Percentiles rank a stretch among this genome's conserved stretches.
phyloP scores from a whole-genome alignment of 2,797 vertebrate genomes.

The Protosalanx chinensis region DNA sequence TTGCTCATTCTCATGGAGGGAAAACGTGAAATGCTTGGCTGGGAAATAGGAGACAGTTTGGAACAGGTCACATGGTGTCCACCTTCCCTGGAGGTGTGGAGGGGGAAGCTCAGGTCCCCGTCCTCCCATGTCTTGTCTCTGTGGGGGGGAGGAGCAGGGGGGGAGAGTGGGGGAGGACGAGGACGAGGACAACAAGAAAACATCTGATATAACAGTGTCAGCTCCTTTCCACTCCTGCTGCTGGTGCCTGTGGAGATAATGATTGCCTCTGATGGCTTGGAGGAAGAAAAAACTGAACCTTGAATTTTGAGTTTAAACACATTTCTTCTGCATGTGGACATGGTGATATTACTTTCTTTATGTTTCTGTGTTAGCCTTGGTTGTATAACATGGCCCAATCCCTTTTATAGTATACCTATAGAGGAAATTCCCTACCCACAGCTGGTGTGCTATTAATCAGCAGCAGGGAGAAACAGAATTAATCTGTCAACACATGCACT shows the following conservation, averaged over 20 bases:
- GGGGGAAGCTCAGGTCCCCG: conserved; percentile 45
- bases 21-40: conserved; percentile 24
- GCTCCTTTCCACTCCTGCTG: conserved; percentile 38
- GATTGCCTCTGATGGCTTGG: conserved; percentile 54
- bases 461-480: conserved; percentile 36
- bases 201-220: conserved; percentile 49
- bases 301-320: conserved; percentile 26
- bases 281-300: conserved; percentile 33
- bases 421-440: conserved; percentile 49
- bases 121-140: conserved; percentile 47
- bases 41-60: conserved; percentile 8
- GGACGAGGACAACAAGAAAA: neutral
- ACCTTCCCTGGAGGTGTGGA: conserved; percentile 35
- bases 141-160: conserved; percentile 36
- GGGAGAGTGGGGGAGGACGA: neutral
- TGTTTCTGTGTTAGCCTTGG: neutral
- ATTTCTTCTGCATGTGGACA: neutral
- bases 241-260: conserved; percentile 48
- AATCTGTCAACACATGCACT: conserved; percentile 42
- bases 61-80: conserved; percentile 34
- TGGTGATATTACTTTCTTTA: neutral
- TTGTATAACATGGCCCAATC: conserved; percentile 19
- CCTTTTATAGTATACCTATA: conserved; percentile 43
- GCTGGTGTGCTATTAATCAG: conserved; percentile 57
- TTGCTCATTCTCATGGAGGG: conserved; percentile 21